A percentile compares a stretch with the other conserved stretches of the same genome.
phyloP scores from a whole-genome alignment of 2,888 invertebrate genomes.

The Drosophila atripex region DNA sequence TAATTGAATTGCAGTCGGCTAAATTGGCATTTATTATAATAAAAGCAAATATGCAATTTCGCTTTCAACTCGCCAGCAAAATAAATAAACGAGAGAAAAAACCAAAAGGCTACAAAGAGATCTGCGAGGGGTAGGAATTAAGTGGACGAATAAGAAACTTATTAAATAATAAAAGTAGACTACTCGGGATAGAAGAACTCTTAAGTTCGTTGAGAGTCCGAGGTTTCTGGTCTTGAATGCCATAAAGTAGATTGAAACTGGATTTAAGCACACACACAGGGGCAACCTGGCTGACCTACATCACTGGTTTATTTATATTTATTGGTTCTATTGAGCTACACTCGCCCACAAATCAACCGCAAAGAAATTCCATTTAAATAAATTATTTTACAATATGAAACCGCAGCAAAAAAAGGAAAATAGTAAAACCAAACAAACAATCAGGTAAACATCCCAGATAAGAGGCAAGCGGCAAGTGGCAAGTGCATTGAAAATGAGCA shows the following conservation, averaged over 20 bases:
- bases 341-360: slow-evolving; percentile 45
- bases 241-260: slow-evolving; percentile 16
- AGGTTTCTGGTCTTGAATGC: slow-evolving; percentile 7
- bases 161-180: slow-evolving; percentile 38
- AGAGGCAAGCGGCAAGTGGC: background rate
- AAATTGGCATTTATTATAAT: slow-evolving; percentile 79
- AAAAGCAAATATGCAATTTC: slow-evolving; percentile 79
- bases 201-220: slow-evolving; percentile 29
- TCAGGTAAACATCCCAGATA: slow-evolving; percentile 18
- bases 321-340: slow-evolving; percentile 7
- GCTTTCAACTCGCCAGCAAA: slow-evolving; percentile 56
- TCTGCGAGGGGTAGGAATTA: slow-evolving; percentile 17
- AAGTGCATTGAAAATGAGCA: slow-evolving; percentile 25
- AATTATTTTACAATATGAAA: slow-evolving; percentile 51
- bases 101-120: background rate
- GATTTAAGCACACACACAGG: background rate
- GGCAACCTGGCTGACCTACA: slow-evolving; percentile 17
- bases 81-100: slow-evolving; percentile 40
- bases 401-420: slow-evolving; percentile 16
- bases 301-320: slow-evolving; percentile 22
- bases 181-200: slow-evolving; percentile 3
- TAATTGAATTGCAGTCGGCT: slow-evolving; percentile 76
- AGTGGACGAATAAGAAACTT: slow-evolving; percentile 37
- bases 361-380: slow-evolving; percentile 54
- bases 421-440: slow-evolving; percentile 3